Base-by-base conservation (phyloP, 2,797 vertebrate species). In the Notolepis coatsorum region DNA sequence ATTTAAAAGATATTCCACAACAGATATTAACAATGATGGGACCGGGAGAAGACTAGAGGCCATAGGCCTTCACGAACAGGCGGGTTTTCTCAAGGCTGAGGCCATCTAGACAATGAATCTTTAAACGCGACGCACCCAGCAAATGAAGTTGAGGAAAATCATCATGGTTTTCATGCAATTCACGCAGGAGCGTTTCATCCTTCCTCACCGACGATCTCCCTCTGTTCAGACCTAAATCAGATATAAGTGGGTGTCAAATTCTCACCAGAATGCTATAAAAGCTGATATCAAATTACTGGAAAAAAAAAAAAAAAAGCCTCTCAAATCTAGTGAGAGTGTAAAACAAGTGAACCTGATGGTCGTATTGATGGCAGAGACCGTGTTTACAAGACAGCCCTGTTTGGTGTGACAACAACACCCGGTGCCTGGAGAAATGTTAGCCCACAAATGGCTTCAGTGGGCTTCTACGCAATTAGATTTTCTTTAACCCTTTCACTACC, bases 401-500 rank as follows among this genome's bases (percentile, higher is more conserved):
- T 89, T 91, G 85, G 68, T 88, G 54, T 90, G 79, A 57, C 70
- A 89, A 91, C 88, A 90, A 24, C 21, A 23, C 12, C 18, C n/a
- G 13, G 21, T 56, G 52, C 27, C 12, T 21, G 18, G n/a, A n/a
- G n/a, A n/a, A n/a, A n/a, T n/a, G n/a, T n/a, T n/a, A n/a, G n/a
- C n/a, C n/a, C n/a, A n/a, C n/a, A n/a, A n/a, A n/a, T n/a, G n/a
- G n/a, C n/a, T n/a, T n/a, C n/a, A n/a, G n/a, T n/a, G n/a, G n/a
- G n/a, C n/a, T n/a, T n/a, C n/a, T n/a, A n/a, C n/a, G n/a, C n/a
- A n/a, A n/a, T n/a, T n/a, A n/a, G n/a, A n/a, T n/a, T n/a, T n/a
- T n/a, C n/a, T n/a, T n/a, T n/a, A n/a, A n/a, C n/a, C n/a, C n/a
- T n/a, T n/a, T n/a, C n/a, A n/a, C n/a, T n/a, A n/a, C n/a, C n/a